These are phyloP conservation scores for Colletes collaris DNA, from an alignment of 2,888 invertebrate genomes.

Conservation along the genomic window DNA sequence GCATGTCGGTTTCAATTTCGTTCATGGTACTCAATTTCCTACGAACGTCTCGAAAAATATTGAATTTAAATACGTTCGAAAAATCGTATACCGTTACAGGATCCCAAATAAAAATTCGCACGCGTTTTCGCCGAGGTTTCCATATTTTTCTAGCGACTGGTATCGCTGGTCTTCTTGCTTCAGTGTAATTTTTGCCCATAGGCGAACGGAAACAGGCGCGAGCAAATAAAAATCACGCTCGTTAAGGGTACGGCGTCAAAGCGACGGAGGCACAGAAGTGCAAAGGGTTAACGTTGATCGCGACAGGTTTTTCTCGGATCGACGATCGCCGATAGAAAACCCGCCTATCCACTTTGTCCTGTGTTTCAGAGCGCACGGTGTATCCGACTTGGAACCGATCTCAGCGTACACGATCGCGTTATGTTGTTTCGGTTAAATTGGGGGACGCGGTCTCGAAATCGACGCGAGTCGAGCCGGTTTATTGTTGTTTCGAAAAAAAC, in stretches of 20 bases:
- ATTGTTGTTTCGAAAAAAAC: slow-evolving; percentile 23
- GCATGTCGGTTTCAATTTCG: too few relatives aligned
- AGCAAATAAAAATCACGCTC: too few relatives aligned
- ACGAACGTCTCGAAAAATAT: too few relatives aligned
- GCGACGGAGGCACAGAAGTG: slow-evolving; percentile 18
- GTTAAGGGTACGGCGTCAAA: neutral
- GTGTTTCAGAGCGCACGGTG: slow-evolving; percentile 19
- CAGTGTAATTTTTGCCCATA: too few relatives aligned
- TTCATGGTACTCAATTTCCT: too few relatives aligned
- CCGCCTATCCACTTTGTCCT: slow-evolving; percentile 38
- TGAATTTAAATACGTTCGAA: too few relatives aligned
- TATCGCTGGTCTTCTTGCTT: too few relatives aligned
- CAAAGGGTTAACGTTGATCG: slow-evolving; percentile 39
- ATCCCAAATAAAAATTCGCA: too few relatives aligned
- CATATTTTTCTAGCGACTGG: too few relatives aligned
- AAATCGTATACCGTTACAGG: too few relatives aligned
- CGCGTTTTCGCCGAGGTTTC: too few relatives aligned
- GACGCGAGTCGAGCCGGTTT: neutral
- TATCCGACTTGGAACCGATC: slow-evolving; percentile 19
- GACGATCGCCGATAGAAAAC: slow-evolving; percentile 46
- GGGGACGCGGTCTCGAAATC: neutral
- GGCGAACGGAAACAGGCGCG: too few relatives aligned
- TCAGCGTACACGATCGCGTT: slow-evolving; percentile 8
- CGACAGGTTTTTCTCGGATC: slow-evolving; percentile 51
- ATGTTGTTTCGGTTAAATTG: slow-evolving; percentile 22